Evolutionary conservation across 2,888 invertebrate species (phyloP).

Genomic region (Galerucella calmariensis): DNA sequence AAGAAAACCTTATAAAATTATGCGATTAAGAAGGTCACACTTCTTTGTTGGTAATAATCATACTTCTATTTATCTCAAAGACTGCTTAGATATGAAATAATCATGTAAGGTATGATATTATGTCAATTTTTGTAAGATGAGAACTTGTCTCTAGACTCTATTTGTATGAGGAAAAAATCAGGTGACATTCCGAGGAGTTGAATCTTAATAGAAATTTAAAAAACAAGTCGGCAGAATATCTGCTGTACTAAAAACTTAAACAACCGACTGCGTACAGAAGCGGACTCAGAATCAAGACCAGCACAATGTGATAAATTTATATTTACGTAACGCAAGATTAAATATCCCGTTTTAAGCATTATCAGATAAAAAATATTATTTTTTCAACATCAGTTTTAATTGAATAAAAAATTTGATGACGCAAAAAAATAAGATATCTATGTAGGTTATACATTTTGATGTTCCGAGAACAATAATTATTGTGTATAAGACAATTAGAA

Average conservation of each 20-base stretch:
- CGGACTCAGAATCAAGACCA: no score
- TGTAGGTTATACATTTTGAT: no score
- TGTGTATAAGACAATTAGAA: no score
- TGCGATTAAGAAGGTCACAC: slow-evolving; percentile 2
- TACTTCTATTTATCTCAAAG: background rate
- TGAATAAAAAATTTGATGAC: no score
- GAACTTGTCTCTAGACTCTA: slow-evolving; percentile 7
- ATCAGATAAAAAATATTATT: no score
- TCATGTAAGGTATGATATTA: background rate
- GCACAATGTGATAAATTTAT: no score
- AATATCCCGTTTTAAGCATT: no score
- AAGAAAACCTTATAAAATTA: slow-evolving; percentile 10
- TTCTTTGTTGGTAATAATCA: background rate
- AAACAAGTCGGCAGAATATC: slow-evolving; percentile 4
- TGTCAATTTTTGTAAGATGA: slow-evolving; percentile 6
- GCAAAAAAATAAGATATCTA: no score
- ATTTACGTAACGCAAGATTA: no score
- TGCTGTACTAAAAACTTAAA: background rate
- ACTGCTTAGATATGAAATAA: background rate
- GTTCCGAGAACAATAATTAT: no score
- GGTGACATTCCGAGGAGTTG: slow-evolving; percentile 15
- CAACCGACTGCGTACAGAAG: background rate
- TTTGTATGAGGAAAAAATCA: slow-evolving; percentile 11
- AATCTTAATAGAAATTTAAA: slow-evolving; percentile 17
- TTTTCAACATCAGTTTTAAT: no score